Evolutionary conservation across 2,888 invertebrate species (phyloP).

Genomic region (Cerastoderma edule): DNA sequence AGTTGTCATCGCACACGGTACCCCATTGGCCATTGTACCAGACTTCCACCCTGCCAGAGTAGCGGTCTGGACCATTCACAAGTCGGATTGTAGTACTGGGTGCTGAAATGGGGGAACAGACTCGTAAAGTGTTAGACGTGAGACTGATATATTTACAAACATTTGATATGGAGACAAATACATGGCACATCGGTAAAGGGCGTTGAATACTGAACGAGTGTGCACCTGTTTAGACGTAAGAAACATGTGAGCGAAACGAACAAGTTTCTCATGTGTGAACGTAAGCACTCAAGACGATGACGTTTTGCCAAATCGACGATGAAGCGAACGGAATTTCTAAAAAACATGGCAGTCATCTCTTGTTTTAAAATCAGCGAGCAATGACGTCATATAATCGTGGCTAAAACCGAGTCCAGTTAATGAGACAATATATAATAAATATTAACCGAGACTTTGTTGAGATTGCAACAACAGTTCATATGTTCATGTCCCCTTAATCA

Average conservation of each 20-base stretch:
- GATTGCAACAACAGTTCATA: no score
- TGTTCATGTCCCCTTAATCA: no score
- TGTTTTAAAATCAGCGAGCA: no score
- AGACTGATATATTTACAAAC: background rate
- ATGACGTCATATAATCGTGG: no score
- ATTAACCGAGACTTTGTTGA: no score
- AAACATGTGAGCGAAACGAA: background rate
- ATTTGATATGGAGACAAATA: background rate
- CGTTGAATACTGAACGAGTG: background rate
- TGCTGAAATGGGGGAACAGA: background rate
- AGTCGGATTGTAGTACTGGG: conserved; percentile 26
- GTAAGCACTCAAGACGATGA: no score
- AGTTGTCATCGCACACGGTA: conserved; percentile 50
- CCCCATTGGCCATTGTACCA: conserved; percentile 47
- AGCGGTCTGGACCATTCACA: conserved; percentile 24
- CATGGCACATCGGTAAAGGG: background rate
- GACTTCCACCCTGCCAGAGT: conserved; percentile 39
- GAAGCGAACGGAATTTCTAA: no score
- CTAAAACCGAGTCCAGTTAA: no score
- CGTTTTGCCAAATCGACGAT: no score
- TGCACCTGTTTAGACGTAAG: background rate
- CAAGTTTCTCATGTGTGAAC: background rate
- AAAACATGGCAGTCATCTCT: no score
- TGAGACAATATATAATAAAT: no score
- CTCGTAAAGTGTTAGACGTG: background rate